Percentiles rank a stretch among this genome's conserved stretches.
These are phyloP conservation scores for Vanessa cardui DNA, from an alignment of 2,888 invertebrate species.

Conservation along the genomic window DNA sequence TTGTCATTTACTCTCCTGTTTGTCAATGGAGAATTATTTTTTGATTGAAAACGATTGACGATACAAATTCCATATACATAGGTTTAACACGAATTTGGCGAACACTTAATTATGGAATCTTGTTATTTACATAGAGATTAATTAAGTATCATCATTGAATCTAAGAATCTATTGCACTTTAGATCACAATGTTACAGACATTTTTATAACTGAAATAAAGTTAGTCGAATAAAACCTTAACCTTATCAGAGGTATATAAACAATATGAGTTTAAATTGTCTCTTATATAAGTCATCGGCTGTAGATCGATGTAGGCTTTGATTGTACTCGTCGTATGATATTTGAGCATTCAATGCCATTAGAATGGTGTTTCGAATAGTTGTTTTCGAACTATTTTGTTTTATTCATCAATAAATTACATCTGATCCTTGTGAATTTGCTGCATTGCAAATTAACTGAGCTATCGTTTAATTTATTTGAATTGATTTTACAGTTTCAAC, in stretches of 20 bases:
- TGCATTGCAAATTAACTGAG: constrained; percentile 16
- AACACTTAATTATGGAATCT: too few species aligned
- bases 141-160: too few species aligned
- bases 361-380: constrained; percentile 49
- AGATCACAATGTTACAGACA: neutral
- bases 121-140: too few species aligned
- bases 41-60: too few species aligned
- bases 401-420: constrained; percentile 33
- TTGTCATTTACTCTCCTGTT: too few species aligned
- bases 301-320: constrained; percentile 1
- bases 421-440: constrained; percentile 24
- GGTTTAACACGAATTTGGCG: too few species aligned
- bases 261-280: neutral
- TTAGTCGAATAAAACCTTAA: neutral
- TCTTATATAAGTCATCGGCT: constrained; percentile 6
- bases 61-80: too few species aligned
- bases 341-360: constrained; percentile 57
- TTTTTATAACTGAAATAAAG: neutral
- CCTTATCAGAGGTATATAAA: neutral
- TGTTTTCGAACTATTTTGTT: constrained; percentile 45
- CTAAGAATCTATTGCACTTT: too few species aligned
- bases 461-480: constrained; percentile 21
- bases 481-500: constrained; percentile 5
- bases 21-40: too few species aligned
- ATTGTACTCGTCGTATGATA: constrained; percentile 45